Conservation (phyloP, 2,113 vertebrate species). For the Panurus biarmicus region DNA sequence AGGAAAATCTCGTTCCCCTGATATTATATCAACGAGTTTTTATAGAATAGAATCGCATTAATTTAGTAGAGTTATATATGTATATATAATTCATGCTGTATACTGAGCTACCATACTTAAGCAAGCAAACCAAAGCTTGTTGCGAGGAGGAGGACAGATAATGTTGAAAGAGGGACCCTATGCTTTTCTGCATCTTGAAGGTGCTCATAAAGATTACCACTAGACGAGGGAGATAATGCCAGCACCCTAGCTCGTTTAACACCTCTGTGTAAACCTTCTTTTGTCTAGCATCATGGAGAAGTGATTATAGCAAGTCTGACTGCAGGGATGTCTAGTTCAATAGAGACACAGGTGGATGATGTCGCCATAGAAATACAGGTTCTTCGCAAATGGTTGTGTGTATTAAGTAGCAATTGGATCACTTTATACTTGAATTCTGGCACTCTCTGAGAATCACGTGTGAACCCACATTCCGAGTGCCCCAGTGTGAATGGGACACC, state of each 20-base stretch:
- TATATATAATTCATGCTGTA: not conserved
- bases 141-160: not conserved
- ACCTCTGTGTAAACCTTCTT: not conserved
- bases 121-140: not conserved
- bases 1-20: not conserved
- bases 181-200: not conserved
- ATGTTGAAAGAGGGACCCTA: not conserved
- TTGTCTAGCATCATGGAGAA: not conserved
- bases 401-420: not conserved
- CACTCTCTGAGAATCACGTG: not conserved
- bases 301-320: not conserved
- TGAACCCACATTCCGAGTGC: fast-evolving
- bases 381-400: not conserved
- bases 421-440: not conserved
- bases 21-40: not conserved
- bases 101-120: not conserved
- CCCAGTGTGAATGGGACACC: not conserved
- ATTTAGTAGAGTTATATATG: not conserved
- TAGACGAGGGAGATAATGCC: fast-evolving
- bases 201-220: not conserved
- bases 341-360: not conserved
- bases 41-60: fast-evolving
- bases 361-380: not conserved
- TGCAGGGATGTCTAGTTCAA: not conserved
- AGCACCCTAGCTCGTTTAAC: not conserved